Base-by-base conservation (phyloP, 2,113 vertebrate genomes). In the Menidia beryllina region DNA sequence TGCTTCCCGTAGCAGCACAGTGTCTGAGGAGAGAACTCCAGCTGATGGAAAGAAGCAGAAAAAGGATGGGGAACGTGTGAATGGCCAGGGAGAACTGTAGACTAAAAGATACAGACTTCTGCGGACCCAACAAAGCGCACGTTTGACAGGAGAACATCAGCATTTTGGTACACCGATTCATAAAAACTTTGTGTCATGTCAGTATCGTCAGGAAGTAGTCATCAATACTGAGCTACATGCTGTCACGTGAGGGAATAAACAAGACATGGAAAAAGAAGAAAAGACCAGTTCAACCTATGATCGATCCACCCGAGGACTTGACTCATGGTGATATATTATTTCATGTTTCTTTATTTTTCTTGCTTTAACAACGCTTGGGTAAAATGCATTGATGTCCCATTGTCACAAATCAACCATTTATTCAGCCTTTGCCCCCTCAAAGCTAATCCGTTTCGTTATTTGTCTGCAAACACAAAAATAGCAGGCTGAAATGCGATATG, bases 1-100 rank as follows among this genome's bases (percentile, higher is more conserved):
- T 99, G 98, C 93, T 99, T 99, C 73, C 98, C 98, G 72, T 99
- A 99, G 94, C 97, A 99, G 95, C 98, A 99, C 61, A 99, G 91
- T 43, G 98, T 99, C 93, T 99, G 98, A 77, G 98, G 98, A 0
- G 98, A 99, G 84, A 99, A 99, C 86, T 99, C 98, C 94, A 98
- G 74, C 98, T 99, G 86, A 67, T 19, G 84, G 72, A 89, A 71
- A 39, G 21, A 78, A 59, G 74, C 21, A 64, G 55, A 71, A 25
- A 71, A 3, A 19, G 13, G 1, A 47, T 14, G 10, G 19, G 39
- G 0, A 50, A 66, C 3, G 15, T 0, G 11, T 61, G 66, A 48
- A 58, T 56, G n/a, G 55, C 3, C 3, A 34, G 52, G n/a, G 72
- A 57, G 19, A 34, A 50, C 9, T 30, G 26, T 56, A 24, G 4